Evolutionary conservation across 2,888 invertebrate genomes (phyloP).

Genomic region (Amphipoea oculea): DNA sequence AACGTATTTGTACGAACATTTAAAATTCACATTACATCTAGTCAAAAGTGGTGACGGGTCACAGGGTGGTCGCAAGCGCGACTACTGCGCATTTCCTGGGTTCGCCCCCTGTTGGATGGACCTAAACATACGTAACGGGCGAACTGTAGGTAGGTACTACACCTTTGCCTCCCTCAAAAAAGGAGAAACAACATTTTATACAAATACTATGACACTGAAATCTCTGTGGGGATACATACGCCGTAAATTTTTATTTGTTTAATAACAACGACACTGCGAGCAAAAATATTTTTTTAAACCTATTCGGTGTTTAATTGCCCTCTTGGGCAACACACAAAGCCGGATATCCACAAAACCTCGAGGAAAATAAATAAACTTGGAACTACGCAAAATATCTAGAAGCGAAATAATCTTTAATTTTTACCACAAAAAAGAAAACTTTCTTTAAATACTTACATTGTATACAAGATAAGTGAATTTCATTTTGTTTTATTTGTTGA

Average conservation of each 20-base stretch:
- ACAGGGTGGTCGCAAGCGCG: neutral
- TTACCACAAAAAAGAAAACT: neutral
- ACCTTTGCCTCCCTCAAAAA: neutral
- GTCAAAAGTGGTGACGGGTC: neutral
- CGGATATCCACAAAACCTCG: slow-evolving; percentile 21
- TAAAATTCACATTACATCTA: neutral
- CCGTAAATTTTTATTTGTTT: slow-evolving; percentile 36
- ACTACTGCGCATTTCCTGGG: neutral
- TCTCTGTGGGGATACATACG: slow-evolving; percentile 32
- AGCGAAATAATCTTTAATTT: neutral
- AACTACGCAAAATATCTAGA: slow-evolving; percentile 6
- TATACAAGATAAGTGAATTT: slow-evolving; percentile 1
- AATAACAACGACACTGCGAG: slow-evolving; percentile 12
- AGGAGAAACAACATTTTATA: neutral
- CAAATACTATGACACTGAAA: slow-evolving; percentile 10
- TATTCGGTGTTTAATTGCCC: slow-evolving; percentile 33
- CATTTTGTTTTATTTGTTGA: slow-evolving; percentile 21
- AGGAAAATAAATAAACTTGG: slow-evolving; percentile 15
- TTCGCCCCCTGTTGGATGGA: neutral
- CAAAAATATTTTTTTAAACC: slow-evolving; percentile 18
- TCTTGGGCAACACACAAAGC: slow-evolving; percentile 18
- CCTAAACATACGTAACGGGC: neutral
- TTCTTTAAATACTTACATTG: slow-evolving; percentile 3
- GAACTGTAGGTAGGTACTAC: neutral
- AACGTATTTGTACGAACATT: neutral